phyloP scores from a whole-genome alignment of 2,888 invertebrate species.

The Deroplatys truncata region DNA sequence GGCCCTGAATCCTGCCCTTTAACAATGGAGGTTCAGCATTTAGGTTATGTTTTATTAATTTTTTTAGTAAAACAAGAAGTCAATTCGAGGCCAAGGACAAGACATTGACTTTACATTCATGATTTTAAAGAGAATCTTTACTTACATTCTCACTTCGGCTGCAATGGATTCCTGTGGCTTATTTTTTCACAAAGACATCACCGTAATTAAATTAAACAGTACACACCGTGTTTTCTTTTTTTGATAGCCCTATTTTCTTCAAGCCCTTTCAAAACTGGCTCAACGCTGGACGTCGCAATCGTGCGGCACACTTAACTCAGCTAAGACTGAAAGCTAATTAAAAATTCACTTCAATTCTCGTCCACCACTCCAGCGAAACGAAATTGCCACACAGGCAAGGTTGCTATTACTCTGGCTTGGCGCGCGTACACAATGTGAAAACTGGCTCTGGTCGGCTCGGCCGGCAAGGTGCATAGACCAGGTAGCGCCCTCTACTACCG shows the following conservation, averaged over 20 bases:
- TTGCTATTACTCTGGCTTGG: background rate
- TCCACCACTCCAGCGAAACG: background rate
- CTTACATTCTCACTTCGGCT: background rate
- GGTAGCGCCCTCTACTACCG: background rate
- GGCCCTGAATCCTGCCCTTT: background rate
- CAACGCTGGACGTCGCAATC: background rate
- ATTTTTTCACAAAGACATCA: background rate
- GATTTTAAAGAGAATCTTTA: background rate
- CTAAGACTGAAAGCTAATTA: background rate
- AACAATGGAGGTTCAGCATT: background rate
- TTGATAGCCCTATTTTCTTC: background rate
- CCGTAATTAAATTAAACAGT: background rate
- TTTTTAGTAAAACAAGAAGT: background rate
- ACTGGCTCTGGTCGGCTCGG: background rate
- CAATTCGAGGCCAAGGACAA: background rate
- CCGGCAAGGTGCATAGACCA: background rate
- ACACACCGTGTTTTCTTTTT: background rate
- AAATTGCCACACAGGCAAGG: background rate
- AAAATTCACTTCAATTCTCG: background rate
- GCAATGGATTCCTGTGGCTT: background rate
- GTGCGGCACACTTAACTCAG: background rate
- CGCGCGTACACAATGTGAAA: background rate
- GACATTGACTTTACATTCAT: background rate
- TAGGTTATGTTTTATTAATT: background rate
- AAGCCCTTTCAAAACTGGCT: background rate